A percentile compares a stretch with the other conserved stretches of the same genome.
Evolutionary conservation across 2,888 invertebrate genomes (phyloP).

Genomic region (Drosophila setosimentum): DNA sequence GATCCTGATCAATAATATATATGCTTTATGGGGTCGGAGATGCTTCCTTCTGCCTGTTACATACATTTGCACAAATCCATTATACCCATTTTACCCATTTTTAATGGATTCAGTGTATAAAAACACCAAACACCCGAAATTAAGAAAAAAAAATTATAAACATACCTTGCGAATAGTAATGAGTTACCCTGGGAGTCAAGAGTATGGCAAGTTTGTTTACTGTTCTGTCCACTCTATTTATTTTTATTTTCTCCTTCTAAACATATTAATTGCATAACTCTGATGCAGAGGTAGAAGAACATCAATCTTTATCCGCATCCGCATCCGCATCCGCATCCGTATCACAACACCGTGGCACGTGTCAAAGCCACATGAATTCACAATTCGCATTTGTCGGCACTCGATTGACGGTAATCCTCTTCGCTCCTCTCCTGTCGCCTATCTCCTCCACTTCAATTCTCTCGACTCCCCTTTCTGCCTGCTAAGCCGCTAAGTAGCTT

Average conservation of each 20-base stretch:
- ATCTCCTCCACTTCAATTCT: neutral
- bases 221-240: neutral
- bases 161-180: too few relatives aligned
- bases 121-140: too few relatives aligned
- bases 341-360: conserved; percentile 54
- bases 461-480: neutral
- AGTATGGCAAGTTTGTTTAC: neutral
- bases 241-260: neutral
- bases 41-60: too few relatives aligned
- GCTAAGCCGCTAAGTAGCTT: conserved; percentile 66
- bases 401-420: conserved; percentile 23
- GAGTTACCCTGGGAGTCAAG: too few relatives aligned
- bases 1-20: too few relatives aligned
- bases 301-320: conserved; percentile 13
- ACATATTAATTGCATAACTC: neutral
- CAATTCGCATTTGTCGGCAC: conserved; percentile 70
- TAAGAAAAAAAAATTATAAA: too few relatives aligned
- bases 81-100: too few relatives aligned
- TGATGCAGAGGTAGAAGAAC: neutral
- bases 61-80: too few relatives aligned
- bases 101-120: too few relatives aligned
- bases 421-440: neutral
- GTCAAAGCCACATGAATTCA: conserved; percentile 73
- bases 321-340: conserved; percentile 6
- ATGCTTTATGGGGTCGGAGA: too few relatives aligned